Base-by-base conservation (phyloP, 2,797 vertebrate genomes). In the Brachyrhaphis roseni region DNA sequence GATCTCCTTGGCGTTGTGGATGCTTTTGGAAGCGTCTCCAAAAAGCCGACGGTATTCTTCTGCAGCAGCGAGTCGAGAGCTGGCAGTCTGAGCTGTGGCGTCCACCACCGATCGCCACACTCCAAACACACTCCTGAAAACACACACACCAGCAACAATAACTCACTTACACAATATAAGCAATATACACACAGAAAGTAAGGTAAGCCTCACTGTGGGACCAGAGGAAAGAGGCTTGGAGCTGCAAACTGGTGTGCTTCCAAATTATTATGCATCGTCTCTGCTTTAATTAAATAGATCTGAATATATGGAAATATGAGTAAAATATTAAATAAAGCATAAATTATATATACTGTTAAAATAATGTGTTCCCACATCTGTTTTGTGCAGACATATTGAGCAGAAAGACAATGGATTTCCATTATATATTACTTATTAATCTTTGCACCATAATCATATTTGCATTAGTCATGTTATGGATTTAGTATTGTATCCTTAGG, bases 91-190 rank as follows among this genome's bases (percentile, higher is more conserved):
- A 0, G 94, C 82, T 0, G 97, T 96, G 2, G 96, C 96, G 77
- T 98, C 97, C 0, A 98, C 94, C 85, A 97, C 7, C 0, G 95
- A 95, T 34, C 95, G 95, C 97, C 97, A 98, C 78, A 97, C 95
- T 13, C 92, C 81, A 5, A 96, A 96, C 3, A 94, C 93, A n/a
- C 94, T 95, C 90, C 97, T 97, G 91, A 0, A 78, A 77, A 70
- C 72, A 86, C 34, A 89, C 26, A 70, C 15, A 77, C 28, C 68
- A 71, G 26, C 43, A 43, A 34, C 13, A 47, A 77, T 36, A 3
- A 39, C 31, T 34, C 1, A 20, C 8, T 18, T 18, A 64, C 0
- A 36, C 31, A 18, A 5, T 31, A 47, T 47, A 47, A 62, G 31
- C 57, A 34, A 8, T 36, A 64, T 8, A 36, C 31, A 20, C 31